Base-by-base conservation (phyloP, 1,140 invertebrate species). In the Ectropis grisescens region DNA sequence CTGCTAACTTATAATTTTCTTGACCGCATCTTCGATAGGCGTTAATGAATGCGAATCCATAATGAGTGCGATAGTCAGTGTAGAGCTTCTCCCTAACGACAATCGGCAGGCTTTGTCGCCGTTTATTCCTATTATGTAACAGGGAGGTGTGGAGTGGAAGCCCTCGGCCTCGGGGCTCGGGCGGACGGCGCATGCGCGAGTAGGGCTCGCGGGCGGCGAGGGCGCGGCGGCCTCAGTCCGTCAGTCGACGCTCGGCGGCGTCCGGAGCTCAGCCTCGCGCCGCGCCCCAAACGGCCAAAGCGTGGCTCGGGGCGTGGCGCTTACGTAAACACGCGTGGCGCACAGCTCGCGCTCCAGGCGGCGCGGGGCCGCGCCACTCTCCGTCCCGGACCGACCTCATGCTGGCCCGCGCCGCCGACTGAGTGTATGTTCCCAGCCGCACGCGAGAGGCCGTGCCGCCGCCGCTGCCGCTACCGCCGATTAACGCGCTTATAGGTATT, bases 241-340 rank as follows among this genome's bases (percentile, higher is more conserved):
- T 80, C 68, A 80, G 75, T 80, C 68, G 68, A 64, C 68, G 66
- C 68, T 71, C 72, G 62, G 69, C 72, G 64, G 69, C 75, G 68
- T 65, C 68, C 70, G 67, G 59, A 67, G 71, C 66, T 70, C 71
- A 67, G 61, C 67, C 64, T 44, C 54, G 74, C 74, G 72, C 69
- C 71, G 75, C 75, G 75, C 75, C 69, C 75, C 75, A 64, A 48
- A 66, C 62, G 61, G 75, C 75, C 68, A 52, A 33, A 67, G 69
- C 61, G 67, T 70, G 75, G 71, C 75, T 69, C 75, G 75, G 75
- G 75, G 75, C 75, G 75, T 80, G 75, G 75, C 75, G 75, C 71
- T 80, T 80, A 80, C 75, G 68, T 76, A 80, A 76, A 80, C 71
- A 80, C 70, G 75, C 70, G 70, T 66, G 62, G 51, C 56, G 34